Evolutionary conservation across 2,888 invertebrate genomes (phyloP).

Genomic region (Cheilosia grossa): DNA sequence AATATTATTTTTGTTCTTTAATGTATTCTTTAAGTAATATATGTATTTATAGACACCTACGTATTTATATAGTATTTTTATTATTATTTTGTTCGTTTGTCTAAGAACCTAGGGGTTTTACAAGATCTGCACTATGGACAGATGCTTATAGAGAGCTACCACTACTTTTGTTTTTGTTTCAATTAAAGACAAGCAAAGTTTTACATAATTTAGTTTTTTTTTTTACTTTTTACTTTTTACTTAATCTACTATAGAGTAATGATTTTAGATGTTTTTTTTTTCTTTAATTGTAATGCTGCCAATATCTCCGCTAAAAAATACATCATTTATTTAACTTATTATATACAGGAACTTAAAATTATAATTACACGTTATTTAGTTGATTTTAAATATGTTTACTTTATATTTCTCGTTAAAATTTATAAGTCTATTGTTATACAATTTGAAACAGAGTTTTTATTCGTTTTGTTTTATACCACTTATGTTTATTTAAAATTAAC

Average conservation of each 20-base stretch:
- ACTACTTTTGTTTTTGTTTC: conserved; percentile 56
- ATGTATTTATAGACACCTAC: conserved; percentile 72
- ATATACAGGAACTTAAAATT: conserved; percentile 82
- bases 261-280: conserved; percentile 9
- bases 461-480: conserved; percentile 48
- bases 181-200: conserved; percentile 72
- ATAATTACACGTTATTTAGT: conserved; percentile 78
- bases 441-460: conserved; percentile 75
- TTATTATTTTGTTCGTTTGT: conserved; percentile 63
- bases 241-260: conserved; percentile 40
- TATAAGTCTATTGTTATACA: conserved; percentile 75
- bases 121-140: conserved; percentile 67
- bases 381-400: conserved; percentile 40
- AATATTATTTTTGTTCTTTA: conserved; percentile 59
- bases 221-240: conserved; percentile 10
- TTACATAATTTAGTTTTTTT: conserved; percentile 64
- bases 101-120: conserved; percentile 68
- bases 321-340: conserved; percentile 77
- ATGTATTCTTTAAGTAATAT: conserved; percentile 54
- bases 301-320: conserved; percentile 61
- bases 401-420: conserved; percentile 58
- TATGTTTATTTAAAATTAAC: conserved; percentile 64
- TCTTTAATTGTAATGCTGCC: conserved; percentile 47
- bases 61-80: conserved; percentile 63
- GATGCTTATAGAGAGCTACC: conserved; percentile 68